These are phyloP conservation scores for Petrocephalus sullivani DNA, from an alignment of 2,797 vertebrate genomes.

Conservation along the genomic window DNA sequence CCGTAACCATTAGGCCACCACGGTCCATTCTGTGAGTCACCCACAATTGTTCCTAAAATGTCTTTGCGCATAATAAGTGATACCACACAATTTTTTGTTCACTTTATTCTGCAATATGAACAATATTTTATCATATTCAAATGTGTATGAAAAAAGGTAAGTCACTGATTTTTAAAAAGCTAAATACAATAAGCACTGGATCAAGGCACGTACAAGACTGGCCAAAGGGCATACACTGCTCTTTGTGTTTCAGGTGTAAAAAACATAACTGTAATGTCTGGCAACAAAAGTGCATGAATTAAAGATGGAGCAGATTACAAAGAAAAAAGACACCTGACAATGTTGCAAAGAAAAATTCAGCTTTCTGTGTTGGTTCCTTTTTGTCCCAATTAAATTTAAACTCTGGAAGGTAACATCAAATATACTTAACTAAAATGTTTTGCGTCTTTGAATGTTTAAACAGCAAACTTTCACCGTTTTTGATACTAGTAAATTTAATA, in stretches of 20 bases:
- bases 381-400: not conserved
- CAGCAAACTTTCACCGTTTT: not conserved
- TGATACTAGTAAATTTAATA: not conserved
- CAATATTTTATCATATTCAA: constrained; percentile 66
- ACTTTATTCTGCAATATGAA: constrained; percentile 69
- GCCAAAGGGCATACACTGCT: constrained; percentile 77
- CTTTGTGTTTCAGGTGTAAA: constrained; percentile 72
- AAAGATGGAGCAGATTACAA: constrained; percentile 1
- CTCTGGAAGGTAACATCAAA: not conserved
- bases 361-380: not conserved
- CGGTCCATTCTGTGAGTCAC: no score
- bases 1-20: no score
- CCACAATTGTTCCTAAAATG: not conserved
- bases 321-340: constrained; percentile 21
- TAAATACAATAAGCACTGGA: constrained; percentile 72
- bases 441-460: not conserved
- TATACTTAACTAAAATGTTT: not conserved
- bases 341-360: constrained; percentile 18
- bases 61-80: not conserved
- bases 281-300: constrained; percentile 53
- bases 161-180: constrained; percentile 68
- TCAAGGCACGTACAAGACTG: constrained; percentile 81
- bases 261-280: constrained; percentile 52
- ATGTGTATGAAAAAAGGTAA: constrained; percentile 64
- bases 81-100: constrained; percentile 49